Conservation (phyloP, 2,797 vertebrate species). For the Clarias fuscus region DNA sequence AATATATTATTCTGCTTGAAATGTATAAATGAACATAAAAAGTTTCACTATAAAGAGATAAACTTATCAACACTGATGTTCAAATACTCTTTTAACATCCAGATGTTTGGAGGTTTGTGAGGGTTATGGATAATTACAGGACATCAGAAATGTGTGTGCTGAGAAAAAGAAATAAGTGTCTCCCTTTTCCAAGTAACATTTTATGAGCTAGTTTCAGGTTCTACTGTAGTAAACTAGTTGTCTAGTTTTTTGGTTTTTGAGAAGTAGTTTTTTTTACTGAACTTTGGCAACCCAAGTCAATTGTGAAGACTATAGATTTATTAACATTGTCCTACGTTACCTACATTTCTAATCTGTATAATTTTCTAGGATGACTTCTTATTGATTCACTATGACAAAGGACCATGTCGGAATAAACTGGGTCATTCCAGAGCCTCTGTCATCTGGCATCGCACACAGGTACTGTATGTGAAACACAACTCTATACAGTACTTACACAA, state of each 20-base stretch:
- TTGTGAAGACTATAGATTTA: background rate
- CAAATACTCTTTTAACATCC: background rate
- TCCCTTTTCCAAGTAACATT: background rate
- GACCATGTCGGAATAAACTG: constrained; percentile 84
- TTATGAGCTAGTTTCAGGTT: background rate
- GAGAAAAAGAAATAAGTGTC: background rate
- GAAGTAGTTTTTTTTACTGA: background rate
- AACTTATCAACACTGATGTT: background rate
- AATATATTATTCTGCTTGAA: background rate
- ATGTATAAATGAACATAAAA: background rate
- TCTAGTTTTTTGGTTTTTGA: background rate
- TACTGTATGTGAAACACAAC: background rate
- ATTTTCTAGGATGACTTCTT: background rate
- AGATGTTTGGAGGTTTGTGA: background rate
- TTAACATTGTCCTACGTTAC: background rate
- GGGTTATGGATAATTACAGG: background rate
- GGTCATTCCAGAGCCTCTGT: constrained; percentile 87
- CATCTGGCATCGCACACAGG: constrained; percentile 79
- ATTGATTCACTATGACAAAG: constrained; percentile 78
- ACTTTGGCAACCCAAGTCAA: background rate
- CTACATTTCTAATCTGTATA: background rate
- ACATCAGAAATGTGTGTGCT: background rate
- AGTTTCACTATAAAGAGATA: background rate
- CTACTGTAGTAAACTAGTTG: background rate
- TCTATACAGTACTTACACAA: no score